Evolutionary conservation across 2,113 vertebrate species (phyloP), one percentile per base, ranked within the genome.

Genomic region (Ranitomeya variabilis): DNA sequence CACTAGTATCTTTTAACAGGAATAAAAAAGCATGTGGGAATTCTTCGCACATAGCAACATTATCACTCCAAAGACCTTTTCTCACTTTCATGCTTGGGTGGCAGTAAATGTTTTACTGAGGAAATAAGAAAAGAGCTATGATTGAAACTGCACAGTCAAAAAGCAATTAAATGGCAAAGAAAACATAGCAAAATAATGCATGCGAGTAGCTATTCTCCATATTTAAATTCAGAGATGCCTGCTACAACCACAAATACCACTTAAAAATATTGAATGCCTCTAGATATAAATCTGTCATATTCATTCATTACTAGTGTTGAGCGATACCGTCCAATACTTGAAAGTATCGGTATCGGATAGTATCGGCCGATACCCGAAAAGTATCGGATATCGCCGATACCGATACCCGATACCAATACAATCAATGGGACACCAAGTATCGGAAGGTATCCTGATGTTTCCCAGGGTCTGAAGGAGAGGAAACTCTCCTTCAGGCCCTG

Each of bases 21-120:
- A 23, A 37, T 62, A 60, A 57, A 57, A 80, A 9, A 80, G 23
- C 23, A 80, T 59, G n/a, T 60, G 52, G 23, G 52, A 59, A 80
- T 80, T 59, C 54, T 59, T 57, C 55, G 15, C n/a, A 80, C 55
- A 80, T 57, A 79, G 45, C 76, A 23, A 54, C 52, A 79, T 54
- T 80, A 80, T 59, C 54, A 80, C 52, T 23, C n/a, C 60, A 18
- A 79, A 55, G 77, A 55, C 77, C 52, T 54, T 57, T 55, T 79
- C 52, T 55, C 77, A 79, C 77, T 79, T 79, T 79, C 77, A 79
- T 79, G 77, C 77, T 55, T 57, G 52, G 52, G 52, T 79, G 77
- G 77, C 12, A 21, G 77, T 57, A 76, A 76, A 76, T 76, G 73
- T 76, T 76, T 76, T 76, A 76, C 73, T 51, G 73, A 76, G 73